Percentiles rank a stretch among this genome's conserved stretches.
Conservation (phyloP, 2,888 invertebrate genomes). For the Empis livida region DNA sequence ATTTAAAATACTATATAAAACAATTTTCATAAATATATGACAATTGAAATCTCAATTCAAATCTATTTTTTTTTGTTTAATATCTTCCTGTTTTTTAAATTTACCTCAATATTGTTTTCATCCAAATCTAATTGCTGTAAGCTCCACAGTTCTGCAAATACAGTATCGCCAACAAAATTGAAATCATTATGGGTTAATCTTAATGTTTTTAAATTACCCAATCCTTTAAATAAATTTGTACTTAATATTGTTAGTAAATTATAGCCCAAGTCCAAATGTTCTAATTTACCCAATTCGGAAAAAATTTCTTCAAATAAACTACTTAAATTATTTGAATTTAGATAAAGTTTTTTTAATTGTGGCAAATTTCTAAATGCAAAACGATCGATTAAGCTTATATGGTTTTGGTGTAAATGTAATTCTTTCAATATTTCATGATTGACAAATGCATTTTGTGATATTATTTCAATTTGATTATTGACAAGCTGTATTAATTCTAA, state of each 20-base stretch:
- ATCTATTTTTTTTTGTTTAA: too few relatives aligned
- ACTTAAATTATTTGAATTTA: slow-evolving; percentile 71
- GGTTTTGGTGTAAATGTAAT: slow-evolving; percentile 56
- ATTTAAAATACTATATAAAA: too few relatives aligned
- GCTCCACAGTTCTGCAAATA: slow-evolving; percentile 58
- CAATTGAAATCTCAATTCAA: too few relatives aligned
- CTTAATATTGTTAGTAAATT: slow-evolving; percentile 56
- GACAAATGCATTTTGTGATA: slow-evolving; percentile 51
- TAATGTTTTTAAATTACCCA: slow-evolving; percentile 51
- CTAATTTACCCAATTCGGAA: slow-evolving; percentile 49
- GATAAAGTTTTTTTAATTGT: slow-evolving; percentile 51
- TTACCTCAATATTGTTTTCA: slow-evolving; percentile 42
- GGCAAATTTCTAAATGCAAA: slow-evolving; percentile 56
- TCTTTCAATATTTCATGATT: slow-evolving; percentile 49
- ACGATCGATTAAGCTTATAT: slow-evolving; percentile 51
- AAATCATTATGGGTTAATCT: slow-evolving; percentile 57
- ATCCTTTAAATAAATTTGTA: slow-evolving; percentile 55
- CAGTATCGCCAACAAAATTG: slow-evolving; percentile 56
- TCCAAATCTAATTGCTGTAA: slow-evolving; percentile 49
- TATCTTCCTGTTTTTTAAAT: too few relatives aligned
- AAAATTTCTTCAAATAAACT: slow-evolving; percentile 68
- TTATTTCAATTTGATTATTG: slow-evolving; percentile 47
- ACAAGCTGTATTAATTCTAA: slow-evolving; percentile 48
- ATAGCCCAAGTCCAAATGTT: slow-evolving; percentile 61
- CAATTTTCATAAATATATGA: too few relatives aligned